Evolutionary conservation across 2,888 invertebrate genomes (phyloP).

Genomic region (Apeira syringaria): DNA sequence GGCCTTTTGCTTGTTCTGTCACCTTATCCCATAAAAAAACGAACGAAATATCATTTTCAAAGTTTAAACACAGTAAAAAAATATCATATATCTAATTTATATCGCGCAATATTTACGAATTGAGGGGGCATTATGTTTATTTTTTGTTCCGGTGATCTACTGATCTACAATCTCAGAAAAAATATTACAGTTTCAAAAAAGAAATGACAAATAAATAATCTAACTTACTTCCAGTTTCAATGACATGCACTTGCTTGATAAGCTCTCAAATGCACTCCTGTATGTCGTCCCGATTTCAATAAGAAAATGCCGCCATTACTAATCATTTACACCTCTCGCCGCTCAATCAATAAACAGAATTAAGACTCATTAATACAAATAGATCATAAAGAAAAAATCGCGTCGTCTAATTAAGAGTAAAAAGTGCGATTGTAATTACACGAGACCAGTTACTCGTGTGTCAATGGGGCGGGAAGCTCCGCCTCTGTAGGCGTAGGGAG

Average conservation of each 20-base stretch:
- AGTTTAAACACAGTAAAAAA: no score
- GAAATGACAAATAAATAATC: no score
- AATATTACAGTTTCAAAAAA: no score
- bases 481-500: constrained; percentile 75
- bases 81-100: no score
- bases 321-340: constrained; percentile 27
- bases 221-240: no score
- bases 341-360: constrained; percentile 70
- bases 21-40: no score
- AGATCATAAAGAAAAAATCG: constrained; percentile 56
- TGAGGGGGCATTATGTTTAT: no score
- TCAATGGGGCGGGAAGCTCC: constrained; percentile 56
- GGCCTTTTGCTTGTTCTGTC: no score
- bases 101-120: no score
- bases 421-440: constrained; percentile 52
- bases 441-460: constrained; percentile 32
- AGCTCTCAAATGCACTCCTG: constrained; percentile 12
- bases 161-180: no score
- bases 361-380: constrained; percentile 70
- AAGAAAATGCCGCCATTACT: constrained; percentile 40
- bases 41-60: no score
- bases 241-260: constrained; percentile 11
- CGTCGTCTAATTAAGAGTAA: constrained; percentile 50
- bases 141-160: no score
- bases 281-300: constrained; percentile 30